Evolutionary conservation across 1,140 invertebrate genomes (phyloP).

Genomic region (Hyposmocoma kahamanoa): DNA sequence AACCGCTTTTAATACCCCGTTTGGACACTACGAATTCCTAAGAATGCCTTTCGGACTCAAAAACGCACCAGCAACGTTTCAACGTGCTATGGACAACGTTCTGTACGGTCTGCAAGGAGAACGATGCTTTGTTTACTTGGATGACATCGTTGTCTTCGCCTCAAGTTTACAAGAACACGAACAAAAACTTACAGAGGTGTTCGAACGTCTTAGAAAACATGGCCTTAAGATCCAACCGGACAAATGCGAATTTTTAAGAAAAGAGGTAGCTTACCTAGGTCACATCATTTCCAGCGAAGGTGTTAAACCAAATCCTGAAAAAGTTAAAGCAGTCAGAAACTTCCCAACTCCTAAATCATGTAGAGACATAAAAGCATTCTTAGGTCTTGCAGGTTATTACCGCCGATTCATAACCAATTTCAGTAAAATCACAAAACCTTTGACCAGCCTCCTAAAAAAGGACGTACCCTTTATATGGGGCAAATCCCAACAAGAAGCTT

Average conservation of each 20-base stretch:
- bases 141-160: conserved; percentile 42
- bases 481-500: conserved; percentile 25
- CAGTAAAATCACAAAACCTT: conserved; percentile 31
- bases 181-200: conserved; percentile 43
- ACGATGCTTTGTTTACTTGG: conserved; percentile 38
- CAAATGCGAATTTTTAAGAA: conserved; percentile 66
- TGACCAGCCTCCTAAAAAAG: conserved; percentile 31
- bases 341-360: too few species aligned
- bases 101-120: conserved; percentile 28
- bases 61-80: conserved; percentile 56
- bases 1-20: conserved; percentile 46
- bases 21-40: conserved; percentile 49
- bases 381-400: conserved; percentile 38
- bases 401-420: conserved; percentile 31
- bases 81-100: conserved; percentile 52
- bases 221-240: conserved; percentile 62
- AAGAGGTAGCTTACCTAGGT: conserved; percentile 61
- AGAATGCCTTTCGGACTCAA: conserved; percentile 57
- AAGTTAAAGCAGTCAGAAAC: too few species aligned
- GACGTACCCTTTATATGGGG: conserved; percentile 22
- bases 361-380: conserved; percentile 56
- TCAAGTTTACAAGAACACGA: conserved; percentile 45
- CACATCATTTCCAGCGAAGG: conserved; percentile 55
- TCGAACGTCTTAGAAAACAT: conserved; percentile 38
- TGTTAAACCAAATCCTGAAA: conserved; percentile 50